phyloP scores from a whole-genome alignment of 2,797 vertebrate genomes.

The Phalanger gymnotis region DNA sequence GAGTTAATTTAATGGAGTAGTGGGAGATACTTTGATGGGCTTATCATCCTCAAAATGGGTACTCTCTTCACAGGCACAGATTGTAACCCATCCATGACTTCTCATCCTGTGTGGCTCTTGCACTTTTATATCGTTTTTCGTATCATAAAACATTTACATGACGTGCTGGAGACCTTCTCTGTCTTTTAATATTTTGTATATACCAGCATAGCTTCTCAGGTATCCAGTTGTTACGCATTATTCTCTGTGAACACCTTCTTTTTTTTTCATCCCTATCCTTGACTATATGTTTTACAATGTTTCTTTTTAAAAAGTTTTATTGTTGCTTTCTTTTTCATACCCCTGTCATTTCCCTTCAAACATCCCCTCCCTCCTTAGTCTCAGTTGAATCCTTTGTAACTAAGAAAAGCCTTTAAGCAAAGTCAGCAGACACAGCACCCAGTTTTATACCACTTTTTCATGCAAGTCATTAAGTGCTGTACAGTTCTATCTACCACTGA shows the following conservation, averaged over 20 bases:
- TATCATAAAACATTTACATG: no score
- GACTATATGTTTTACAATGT: not conserved
- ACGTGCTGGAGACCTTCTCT: no score
- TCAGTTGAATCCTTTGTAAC: not conserved
- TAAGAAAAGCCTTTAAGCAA: not conserved
- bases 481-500: not conserved
- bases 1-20: no score
- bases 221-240: no score
- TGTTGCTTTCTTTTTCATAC: not conserved
- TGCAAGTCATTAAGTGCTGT: not conserved
- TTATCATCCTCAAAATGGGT: no score
- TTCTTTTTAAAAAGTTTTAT: not conserved
- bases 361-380: not conserved
- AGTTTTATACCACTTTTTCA: not conserved
- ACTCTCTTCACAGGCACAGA: no score
- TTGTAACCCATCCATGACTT: no score
- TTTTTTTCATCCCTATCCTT: not conserved
- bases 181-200: not conserved
- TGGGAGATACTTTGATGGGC: no score
- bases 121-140: no score
- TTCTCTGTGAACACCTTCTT: no score
- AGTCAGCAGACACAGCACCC: not conserved
- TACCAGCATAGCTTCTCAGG: no score
- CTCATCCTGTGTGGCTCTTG: no score
- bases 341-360: not conserved